Base-by-base conservation (phyloP, 2,113 vertebrate species). In the Poicephalus meyeri region DNA sequence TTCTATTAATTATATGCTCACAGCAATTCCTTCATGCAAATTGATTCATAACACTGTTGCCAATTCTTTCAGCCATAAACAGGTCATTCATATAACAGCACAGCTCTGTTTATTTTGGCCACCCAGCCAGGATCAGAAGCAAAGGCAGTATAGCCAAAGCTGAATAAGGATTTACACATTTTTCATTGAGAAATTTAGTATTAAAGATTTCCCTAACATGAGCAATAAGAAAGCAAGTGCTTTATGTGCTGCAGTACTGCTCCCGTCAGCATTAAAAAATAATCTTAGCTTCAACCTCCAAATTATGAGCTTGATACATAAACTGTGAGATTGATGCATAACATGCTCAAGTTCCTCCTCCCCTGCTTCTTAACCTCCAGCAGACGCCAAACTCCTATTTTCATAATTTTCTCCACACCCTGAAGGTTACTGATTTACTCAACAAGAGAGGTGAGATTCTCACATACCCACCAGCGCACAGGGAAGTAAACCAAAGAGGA, bases 1-100 rank as follows among this genome's bases (percentile, higher is more conserved):
- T 78, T 86, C 60, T 93, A 81, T 53, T 89, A 90, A 88, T 91
- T 86, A 91, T 76, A 91, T 58, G 74, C 49, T 88, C 79, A 77
- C 79, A 92, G 41, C 49, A 80, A 94, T 90, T 94, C 19, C 82
- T 92, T 83, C 72, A 70, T 74, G 80, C 42, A 93, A 66, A 94
- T 25, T 66, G 55, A 84, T 73, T 94, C 80, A 55, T 52, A 86
- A 80, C 26, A 39, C 50, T 60, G 69, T 41, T 91, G 88, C 72
- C 91, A 93, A 50, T 58, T 92, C 56, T 88, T 92, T 64, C 71
- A 77, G 86, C 86, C 80, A 88, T 83, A 88, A 91, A 66, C 0
- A 0, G 90, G 88, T 90, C 90, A 66, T 53, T 95, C 94, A 90
- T 25, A 10, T 52, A 91, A 88, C 76, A 91, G 55, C 80, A 68